Percentiles rank a stretch among this genome's conserved stretches.
Conservation (phyloP, 2,888 invertebrate species). For the Dynastes grantii region DNA sequence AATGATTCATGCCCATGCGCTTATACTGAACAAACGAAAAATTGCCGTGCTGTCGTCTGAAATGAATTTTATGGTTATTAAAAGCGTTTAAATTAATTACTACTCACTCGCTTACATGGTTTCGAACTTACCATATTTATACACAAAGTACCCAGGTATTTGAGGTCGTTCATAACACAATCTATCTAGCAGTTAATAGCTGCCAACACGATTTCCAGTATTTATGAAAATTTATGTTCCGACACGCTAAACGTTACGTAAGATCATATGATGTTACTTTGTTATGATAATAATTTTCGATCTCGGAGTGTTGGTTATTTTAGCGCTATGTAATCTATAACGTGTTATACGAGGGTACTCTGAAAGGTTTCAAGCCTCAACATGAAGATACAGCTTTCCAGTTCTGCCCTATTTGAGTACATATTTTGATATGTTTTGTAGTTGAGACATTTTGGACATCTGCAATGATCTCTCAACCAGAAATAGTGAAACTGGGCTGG, state of each 20-base stretch:
- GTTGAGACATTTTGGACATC: no score
- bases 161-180: not conserved
- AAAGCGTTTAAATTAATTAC: constrained; percentile 41
- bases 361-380: no score
- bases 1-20: constrained; percentile 8
- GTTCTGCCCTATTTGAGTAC: no score
- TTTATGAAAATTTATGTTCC: constrained; percentile 21
- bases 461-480: no score
- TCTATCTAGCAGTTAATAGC: constrained; percentile 5
- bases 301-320: no score
- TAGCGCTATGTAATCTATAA: no score
- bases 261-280: not conserved
- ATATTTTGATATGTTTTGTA: no score
- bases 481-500: no score
- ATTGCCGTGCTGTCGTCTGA: constrained; percentile 22
- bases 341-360: no score
- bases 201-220: constrained; percentile 20
- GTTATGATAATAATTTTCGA: not conserved
- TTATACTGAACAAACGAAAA: constrained; percentile 3
- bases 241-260: not conserved
- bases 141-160: constrained; percentile 8
- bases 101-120: constrained; percentile 31
- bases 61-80: constrained; percentile 29
- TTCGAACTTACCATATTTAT: constrained; percentile 42
- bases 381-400: no score